phyloP scores from a whole-genome alignment of 2,797 vertebrate species.

The Hoplostethus mediterraneus region DNA sequence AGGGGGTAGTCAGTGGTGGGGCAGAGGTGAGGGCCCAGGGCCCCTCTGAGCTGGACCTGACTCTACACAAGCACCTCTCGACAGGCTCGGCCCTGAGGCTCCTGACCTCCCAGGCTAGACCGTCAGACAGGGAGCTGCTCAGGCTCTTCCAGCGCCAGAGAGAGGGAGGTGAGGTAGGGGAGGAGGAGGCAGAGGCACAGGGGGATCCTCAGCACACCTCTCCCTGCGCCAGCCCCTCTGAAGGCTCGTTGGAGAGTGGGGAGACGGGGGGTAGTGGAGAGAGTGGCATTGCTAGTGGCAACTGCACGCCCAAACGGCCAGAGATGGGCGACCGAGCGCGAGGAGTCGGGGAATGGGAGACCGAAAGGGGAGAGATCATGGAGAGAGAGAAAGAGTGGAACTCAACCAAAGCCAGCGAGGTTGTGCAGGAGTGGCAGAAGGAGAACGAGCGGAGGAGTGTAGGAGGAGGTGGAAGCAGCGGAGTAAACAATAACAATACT shows the following conservation, averaged over 20 bases:
- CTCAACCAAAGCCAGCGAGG: constrained; percentile 64
- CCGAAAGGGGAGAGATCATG: constrained; percentile 60
- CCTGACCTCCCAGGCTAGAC: constrained; percentile 70
- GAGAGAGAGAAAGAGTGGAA: constrained; percentile 73
- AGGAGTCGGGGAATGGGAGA: constrained; percentile 71
- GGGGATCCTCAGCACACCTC: constrained; percentile 80
- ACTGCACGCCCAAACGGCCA: constrained; percentile 85
- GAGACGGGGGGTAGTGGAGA: constrained; percentile 87
- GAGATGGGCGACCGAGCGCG: constrained; percentile 69
- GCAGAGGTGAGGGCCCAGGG: constrained; percentile 42
- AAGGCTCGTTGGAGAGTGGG: constrained; percentile 86
- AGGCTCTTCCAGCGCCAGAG: constrained; percentile 75
- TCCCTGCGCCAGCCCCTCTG: constrained; percentile 86
- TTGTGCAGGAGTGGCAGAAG: constrained; percentile 81
- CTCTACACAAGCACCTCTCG: constrained; percentile 70
- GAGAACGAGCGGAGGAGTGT: constrained; percentile 72
- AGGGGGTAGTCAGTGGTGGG: constrained; percentile 29
- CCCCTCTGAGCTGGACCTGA: constrained; percentile 68
- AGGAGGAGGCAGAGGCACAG: constrained; percentile 77
- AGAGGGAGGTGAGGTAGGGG: constrained; percentile 50
- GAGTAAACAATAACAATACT: background rate
- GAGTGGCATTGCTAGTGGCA: constrained; percentile 88
- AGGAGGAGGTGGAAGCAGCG: constrained; percentile 17
- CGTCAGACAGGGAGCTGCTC: constrained; percentile 69
- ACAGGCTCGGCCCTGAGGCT: constrained; percentile 74